Conservation (phyloP, 2,113 vertebrate species). For the Chamaea fasciata region DNA sequence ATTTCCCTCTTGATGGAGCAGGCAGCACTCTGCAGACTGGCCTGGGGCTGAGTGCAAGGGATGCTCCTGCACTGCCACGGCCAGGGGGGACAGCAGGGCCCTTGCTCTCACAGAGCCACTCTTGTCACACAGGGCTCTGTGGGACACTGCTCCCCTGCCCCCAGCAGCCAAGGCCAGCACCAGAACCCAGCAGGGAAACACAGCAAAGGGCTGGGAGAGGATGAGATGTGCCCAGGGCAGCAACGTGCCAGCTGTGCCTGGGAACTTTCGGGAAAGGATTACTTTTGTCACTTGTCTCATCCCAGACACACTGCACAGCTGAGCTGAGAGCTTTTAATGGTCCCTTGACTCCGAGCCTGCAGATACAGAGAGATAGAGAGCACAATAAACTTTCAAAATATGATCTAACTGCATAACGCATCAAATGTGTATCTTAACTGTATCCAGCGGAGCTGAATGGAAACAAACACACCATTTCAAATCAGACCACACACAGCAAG, state of each 20-base stretch:
- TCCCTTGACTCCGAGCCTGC: conserved; percentile 31
- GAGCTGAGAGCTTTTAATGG: conserved; percentile 32
- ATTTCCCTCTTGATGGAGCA: rapidly evolving
- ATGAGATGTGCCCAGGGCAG: background rate
- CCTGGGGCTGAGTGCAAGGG: rapidly evolving
- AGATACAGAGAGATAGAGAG: conserved; percentile 53
- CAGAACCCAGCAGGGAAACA: background rate
- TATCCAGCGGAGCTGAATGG: conserved; percentile 13
- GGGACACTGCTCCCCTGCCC: background rate
- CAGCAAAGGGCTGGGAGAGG: background rate
- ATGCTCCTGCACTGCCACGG: background rate
- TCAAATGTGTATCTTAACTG: conserved; percentile 21
- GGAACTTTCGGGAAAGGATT: background rate
- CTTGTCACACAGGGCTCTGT: background rate
- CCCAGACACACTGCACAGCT: background rate
- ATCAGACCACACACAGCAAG: conserved; percentile 66
- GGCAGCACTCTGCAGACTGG: background rate
- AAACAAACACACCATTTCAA: conserved; percentile 35
- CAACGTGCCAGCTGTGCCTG: background rate
- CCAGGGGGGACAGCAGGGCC: background rate
- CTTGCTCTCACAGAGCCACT: background rate
- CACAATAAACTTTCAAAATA: conserved; percentile 44
- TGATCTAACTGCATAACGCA: conserved; percentile 30
- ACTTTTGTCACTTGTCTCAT: conserved; percentile 33
- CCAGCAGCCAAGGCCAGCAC: background rate